A percentile compares a stretch with the other conserved stretches of the same genome.
phyloP scores from a whole-genome alignment of 1,140 invertebrate species.

The Aphelenchoides besseyi region DNA sequence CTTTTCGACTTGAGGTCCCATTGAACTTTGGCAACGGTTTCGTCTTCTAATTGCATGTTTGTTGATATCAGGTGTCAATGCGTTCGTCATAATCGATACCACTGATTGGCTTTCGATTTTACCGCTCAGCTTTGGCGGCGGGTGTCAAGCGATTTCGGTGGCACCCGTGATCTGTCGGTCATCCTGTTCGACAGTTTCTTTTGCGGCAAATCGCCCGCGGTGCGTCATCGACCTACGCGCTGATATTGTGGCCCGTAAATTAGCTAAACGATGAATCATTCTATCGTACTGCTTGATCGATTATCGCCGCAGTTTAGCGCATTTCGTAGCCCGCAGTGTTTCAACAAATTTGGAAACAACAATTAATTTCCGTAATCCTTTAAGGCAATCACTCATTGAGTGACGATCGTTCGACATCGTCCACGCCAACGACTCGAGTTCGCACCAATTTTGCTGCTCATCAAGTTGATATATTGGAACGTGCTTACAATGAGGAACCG shows the following conservation, averaged over 20 bases:
- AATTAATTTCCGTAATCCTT: not conserved
- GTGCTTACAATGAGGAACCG: constrained; percentile 69
- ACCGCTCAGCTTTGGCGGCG: not conserved
- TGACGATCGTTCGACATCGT: not conserved
- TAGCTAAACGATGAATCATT: not conserved
- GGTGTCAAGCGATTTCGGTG: not conserved
- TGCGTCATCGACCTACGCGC: not conserved
- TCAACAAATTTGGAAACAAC: too few species aligned
- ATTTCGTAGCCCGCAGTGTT: not conserved
- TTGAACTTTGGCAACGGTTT: too few species aligned
- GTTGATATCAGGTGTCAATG: not conserved
- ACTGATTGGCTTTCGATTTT: too few species aligned
- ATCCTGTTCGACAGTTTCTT: not conserved
- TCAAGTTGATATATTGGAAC: constrained; percentile 95
- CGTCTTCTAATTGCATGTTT: not conserved
- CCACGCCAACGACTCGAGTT: constrained; percentile 72
- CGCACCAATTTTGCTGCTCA: constrained; percentile 96
- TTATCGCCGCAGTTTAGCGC: not conserved
- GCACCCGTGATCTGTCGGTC: not conserved
- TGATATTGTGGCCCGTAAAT: not conserved
- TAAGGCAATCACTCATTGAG: constrained; percentile 1
- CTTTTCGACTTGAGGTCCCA: too few species aligned
- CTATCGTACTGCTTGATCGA: not conserved
- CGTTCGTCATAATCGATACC: not conserved
- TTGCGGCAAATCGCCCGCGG: constrained; percentile 1